Conservation (phyloP, 1,140 invertebrate species). For the Hylaeus anthracinus region DNA sequence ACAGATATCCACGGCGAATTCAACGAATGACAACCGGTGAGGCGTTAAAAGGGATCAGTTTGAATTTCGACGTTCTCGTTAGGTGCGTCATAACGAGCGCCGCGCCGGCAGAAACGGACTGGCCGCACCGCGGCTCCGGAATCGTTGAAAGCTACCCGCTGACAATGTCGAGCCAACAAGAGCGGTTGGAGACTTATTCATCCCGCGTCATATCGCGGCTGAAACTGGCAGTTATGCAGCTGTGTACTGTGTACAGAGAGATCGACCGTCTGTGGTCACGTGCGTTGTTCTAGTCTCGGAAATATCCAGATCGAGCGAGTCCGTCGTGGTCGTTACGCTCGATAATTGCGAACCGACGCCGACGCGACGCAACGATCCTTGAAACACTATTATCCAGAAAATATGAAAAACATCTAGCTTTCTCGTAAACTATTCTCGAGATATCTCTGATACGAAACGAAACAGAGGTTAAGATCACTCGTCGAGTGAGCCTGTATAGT, state of each 20-base stretch:
- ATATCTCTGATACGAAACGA: no score
- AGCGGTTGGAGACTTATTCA: slow-evolving; percentile 67
- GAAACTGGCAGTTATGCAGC: slow-evolving; percentile 66
- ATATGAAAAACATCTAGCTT: no score
- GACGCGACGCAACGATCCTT: no score
- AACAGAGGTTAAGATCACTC: no score
- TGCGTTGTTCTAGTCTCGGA: slow-evolving; percentile 58
- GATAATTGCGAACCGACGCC: no score
- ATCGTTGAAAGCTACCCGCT: slow-evolving; percentile 60
- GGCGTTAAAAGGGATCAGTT: slow-evolving; percentile 51
- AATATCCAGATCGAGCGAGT: slow-evolving; percentile 60
- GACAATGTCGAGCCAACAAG: slow-evolving; percentile 64
- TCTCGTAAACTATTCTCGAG: no score
- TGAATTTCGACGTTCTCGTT: slow-evolving; percentile 65
- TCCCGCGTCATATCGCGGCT: slow-evolving; percentile 60
- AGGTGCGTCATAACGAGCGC: slow-evolving; percentile 54
- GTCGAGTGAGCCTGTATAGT: no score
- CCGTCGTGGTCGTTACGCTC: slow-evolving; percentile 21
- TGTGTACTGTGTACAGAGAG: slow-evolving; percentile 43
- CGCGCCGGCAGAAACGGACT: slow-evolving; percentile 23
- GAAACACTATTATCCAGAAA: no score
- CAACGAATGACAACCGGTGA: slow-evolving; percentile 14
- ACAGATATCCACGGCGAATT: slow-evolving; percentile 43
- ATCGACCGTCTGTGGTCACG: slow-evolving; percentile 44
- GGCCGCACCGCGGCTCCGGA: slow-evolving; percentile 25